Evolutionary conservation across 2,888 invertebrate genomes (phyloP).

Genomic region (Xestoiulus laeticollis): DNA sequence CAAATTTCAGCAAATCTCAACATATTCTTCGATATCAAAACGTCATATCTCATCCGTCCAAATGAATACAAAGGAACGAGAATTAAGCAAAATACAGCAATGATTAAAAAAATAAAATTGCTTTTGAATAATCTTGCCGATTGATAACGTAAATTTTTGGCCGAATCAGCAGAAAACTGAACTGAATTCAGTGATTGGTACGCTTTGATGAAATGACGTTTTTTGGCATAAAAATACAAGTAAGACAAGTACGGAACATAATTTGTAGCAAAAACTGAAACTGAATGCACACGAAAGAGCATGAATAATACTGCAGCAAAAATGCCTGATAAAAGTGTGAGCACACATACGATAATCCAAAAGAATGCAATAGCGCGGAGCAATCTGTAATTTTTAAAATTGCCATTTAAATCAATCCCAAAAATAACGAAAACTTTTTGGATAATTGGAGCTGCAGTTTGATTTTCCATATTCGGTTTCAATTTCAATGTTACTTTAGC

Average conservation of each 20-base stretch:
- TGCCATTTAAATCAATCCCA: not conserved
- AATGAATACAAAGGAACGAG: no score
- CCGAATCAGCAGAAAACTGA: not conserved
- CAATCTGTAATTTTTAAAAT: not conserved
- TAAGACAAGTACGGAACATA: not conserved
- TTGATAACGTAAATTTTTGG: not conserved
- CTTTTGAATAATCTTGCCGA: not conserved
- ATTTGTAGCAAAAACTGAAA: no score
- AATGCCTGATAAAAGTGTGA: not conserved
- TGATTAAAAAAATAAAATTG: not conserved
- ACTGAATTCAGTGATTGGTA: not conserved
- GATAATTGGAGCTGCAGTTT: not conserved
- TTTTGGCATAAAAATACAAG: not conserved
- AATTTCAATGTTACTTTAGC: not conserved
- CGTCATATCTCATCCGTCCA: not conserved
- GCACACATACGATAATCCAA: not conserved
- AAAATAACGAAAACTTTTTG: not conserved
- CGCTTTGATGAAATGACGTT: not conserved
- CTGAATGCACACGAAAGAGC: no score
- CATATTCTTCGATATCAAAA: no score
- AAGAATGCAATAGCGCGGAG: not conserved
- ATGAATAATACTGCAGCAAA: not conserved
- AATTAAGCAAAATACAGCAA: not conserved
- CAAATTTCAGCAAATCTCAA: not conserved
- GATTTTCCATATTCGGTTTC: not conserved